Conservation (phyloP, 2,113 vertebrate species). For the Alosa alosa region DNA sequence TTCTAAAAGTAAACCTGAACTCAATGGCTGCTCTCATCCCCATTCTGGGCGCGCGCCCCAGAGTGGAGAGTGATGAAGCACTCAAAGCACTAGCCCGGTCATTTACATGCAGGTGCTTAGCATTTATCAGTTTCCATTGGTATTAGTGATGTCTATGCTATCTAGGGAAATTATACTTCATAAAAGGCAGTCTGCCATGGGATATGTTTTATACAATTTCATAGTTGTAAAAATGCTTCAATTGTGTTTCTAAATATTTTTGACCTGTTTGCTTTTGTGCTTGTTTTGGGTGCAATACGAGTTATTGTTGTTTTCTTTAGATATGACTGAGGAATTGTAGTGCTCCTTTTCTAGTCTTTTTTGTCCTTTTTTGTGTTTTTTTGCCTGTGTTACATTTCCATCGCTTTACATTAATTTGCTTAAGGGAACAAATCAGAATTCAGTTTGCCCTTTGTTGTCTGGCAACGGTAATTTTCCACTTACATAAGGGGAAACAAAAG, state of each 20-base stretch:
- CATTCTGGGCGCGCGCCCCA: not conserved
- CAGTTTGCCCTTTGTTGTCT: not conserved
- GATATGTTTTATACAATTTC: not conserved
- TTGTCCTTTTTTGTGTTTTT: not conserved
- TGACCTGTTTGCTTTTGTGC: not conserved
- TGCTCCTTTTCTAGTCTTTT: not conserved
- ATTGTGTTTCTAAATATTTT: not conserved
- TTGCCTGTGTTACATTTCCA: not conserved
- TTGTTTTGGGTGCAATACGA: not conserved
- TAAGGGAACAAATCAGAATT: not conserved
- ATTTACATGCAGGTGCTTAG: constrained; percentile 21
- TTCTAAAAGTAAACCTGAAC: constrained; percentile 6
- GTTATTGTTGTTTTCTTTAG: not conserved
- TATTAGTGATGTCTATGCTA: not conserved
- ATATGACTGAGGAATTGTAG: not conserved
- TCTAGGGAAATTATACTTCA: not conserved
- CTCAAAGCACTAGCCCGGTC: not conserved
- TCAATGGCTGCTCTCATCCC: not conserved
- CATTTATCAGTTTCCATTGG: constrained; percentile 15
- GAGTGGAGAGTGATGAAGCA: constrained; percentile 9
- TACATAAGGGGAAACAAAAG: not conserved
- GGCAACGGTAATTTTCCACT: not conserved
- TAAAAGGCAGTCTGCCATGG: not conserved
- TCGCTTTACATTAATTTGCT: not conserved
- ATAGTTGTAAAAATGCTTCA: not conserved